Percentiles rank a stretch among this genome's conserved stretches.
phyloP scores from a whole-genome alignment of 2,888 invertebrate species.

The Eupsilia transversa region DNA sequence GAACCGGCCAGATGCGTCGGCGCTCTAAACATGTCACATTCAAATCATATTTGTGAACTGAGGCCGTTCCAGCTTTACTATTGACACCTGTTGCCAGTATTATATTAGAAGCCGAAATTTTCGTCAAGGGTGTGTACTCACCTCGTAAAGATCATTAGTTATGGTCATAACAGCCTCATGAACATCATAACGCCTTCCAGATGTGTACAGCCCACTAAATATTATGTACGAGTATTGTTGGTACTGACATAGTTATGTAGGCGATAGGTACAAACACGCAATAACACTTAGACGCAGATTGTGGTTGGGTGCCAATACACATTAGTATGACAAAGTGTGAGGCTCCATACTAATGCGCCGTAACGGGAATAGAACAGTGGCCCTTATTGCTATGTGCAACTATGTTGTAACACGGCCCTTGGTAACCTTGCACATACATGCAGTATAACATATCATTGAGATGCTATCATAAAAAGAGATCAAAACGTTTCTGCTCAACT shows the following conservation, averaged over 20 bases:
- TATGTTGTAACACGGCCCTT: neutral
- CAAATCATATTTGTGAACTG: conserved; percentile 23
- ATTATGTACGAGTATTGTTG: conserved; percentile 35
- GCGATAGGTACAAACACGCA: conserved; percentile 22
- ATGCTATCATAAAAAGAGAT: neutral
- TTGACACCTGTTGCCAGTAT: conserved; percentile 53
- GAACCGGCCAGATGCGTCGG: conserved; percentile 31
- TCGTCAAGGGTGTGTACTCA: conserved; percentile 44
- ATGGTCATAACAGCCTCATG: conserved; percentile 25
- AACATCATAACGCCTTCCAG: conserved; percentile 35
- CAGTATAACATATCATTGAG: neutral
- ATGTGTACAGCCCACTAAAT: conserved; percentile 44
- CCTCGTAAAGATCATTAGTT: conserved; percentile 36
- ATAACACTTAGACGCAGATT: conserved; percentile 19
- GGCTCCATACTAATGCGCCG: conserved; percentile 33
- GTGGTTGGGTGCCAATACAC: conserved; percentile 43
- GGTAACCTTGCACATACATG: neutral
- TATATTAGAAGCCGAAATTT: conserved; percentile 60
- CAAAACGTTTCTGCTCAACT: neutral
- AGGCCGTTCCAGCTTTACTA: conserved; percentile 23
- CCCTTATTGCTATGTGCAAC: neutral
- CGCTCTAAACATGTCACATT: conserved; percentile 38
- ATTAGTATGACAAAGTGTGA: conserved; percentile 29
- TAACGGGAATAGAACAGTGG: conserved; percentile 27
- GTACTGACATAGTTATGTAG: conserved; percentile 25